These are phyloP conservation scores for Cyrtodaria siliqua DNA, from an alignment of 2,888 invertebrate species.

Conservation along the genomic window DNA sequence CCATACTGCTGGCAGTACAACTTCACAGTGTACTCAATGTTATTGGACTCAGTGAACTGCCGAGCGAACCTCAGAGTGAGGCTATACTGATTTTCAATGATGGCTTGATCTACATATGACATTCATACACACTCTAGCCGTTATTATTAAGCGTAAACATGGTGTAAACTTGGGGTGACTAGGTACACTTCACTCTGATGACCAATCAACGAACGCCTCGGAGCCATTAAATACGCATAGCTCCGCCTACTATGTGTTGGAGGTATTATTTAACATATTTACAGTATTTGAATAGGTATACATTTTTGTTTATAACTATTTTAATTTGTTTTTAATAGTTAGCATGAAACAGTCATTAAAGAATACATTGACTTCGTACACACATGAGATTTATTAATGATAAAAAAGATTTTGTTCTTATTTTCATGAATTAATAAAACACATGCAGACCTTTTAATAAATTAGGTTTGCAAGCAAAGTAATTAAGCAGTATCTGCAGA, in stretches of 20 bases:
- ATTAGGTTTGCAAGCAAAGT: no score
- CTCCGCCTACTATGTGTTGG: constrained; percentile 40
- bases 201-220: constrained; percentile 71
- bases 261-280: constrained; percentile 7
- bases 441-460: no score
- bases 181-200: constrained; percentile 70
- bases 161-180: constrained; percentile 73
- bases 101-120: constrained; percentile 19
- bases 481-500: no score
- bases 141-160: constrained; percentile 37
- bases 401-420: no score
- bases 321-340: no score
- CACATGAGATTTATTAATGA: no score
- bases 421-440: no score
- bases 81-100: constrained; percentile 15
- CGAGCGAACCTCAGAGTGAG: constrained; percentile 24
- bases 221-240: constrained; percentile 38
- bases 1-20: not conserved
- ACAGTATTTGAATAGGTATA: no score
- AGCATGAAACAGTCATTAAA: no score
- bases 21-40: not conserved
- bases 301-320: no score
- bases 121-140: constrained; percentile 36
- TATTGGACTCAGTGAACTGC: constrained; percentile 43
- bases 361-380: no score